These are phyloP conservation scores for Monoplex corrugatus DNA, from an alignment of 2,888 invertebrate species.

Conservation along the genomic window DNA sequence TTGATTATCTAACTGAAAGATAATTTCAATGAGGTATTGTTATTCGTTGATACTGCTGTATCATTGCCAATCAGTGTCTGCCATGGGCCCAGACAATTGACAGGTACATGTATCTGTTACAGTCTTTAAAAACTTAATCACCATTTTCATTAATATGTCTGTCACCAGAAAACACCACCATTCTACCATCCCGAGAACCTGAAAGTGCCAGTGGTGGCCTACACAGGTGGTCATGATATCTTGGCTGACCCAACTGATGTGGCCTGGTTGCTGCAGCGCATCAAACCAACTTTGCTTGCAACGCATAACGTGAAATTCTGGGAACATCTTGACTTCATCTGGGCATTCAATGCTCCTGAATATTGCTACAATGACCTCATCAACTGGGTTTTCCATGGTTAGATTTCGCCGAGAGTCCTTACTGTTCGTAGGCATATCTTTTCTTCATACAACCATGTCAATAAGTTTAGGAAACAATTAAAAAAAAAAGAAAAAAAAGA, in stretches of 20 bases:
- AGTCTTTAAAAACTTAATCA: too few relatives aligned
- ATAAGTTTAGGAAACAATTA: too few relatives aligned
- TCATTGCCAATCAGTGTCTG: too few relatives aligned
- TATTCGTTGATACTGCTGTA: too few relatives aligned
- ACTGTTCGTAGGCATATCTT: neutral
- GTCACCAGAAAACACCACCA: conserved; percentile 78
- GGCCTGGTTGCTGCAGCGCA: conserved; percentile 60
- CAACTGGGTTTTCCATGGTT: conserved; percentile 23
- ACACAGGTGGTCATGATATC: conserved; percentile 89
- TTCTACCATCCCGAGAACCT: conserved; percentile 75
- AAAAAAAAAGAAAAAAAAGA: too few relatives aligned
- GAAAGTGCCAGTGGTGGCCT: conserved; percentile 84
- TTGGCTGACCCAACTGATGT: conserved; percentile 84
- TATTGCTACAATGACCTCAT: conserved; percentile 78
- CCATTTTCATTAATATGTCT: too few relatives aligned
- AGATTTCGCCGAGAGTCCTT: neutral
- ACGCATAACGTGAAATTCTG: conserved; percentile 67
- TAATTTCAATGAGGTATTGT: too few relatives aligned
- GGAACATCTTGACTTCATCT: conserved; percentile 83
- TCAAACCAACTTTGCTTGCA: conserved; percentile 49
- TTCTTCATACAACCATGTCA: too few relatives aligned
- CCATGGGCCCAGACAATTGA: too few relatives aligned
- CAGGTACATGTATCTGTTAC: too few relatives aligned
- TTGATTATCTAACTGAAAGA: too few relatives aligned
- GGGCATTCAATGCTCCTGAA: conserved; percentile 80